phyloP scores from a whole-genome alignment of 1,140 invertebrate species.

The Scaptodrosophila lebanonensis region DNA sequence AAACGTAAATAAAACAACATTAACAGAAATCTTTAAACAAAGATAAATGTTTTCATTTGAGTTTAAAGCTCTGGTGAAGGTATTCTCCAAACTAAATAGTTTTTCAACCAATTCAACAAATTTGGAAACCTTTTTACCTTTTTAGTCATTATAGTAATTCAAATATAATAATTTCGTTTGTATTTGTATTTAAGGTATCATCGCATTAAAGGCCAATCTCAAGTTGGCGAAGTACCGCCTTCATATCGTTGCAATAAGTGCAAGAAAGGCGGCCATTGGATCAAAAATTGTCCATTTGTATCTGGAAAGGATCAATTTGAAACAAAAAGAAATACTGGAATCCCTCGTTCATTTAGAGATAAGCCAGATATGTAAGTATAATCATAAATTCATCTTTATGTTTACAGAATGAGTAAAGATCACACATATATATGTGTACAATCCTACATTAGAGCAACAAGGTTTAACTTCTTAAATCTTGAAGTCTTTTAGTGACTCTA shows the following conservation, averaged over 20 bases:
- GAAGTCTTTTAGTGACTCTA: too few relatives aligned
- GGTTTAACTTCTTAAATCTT: too few relatives aligned
- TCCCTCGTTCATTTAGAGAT: slow-evolving; percentile 97
- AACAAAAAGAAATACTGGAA: slow-evolving; percentile 96
- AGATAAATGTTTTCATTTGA: too few relatives aligned
- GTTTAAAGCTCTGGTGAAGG: too few relatives aligned
- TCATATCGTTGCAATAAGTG: slow-evolving; percentile 96
- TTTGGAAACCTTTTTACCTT: too few relatives aligned
- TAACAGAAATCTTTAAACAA: too few relatives aligned
- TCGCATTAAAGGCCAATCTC: slow-evolving; percentile 90
- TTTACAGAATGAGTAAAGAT: too few relatives aligned
- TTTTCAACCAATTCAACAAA: too few relatives aligned
- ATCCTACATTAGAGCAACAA: too few relatives aligned
- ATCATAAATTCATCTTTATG: too few relatives aligned
- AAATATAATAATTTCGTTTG: background rate
- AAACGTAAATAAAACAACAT: slow-evolving; percentile 94
- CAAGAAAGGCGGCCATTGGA: slow-evolving; percentile 95
- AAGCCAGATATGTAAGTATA: slow-evolving; percentile 53
- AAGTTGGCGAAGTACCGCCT: slow-evolving; percentile 91
- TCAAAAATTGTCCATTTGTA: slow-evolving; percentile 92
- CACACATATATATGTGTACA: too few relatives aligned
- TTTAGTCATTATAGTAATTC: background rate
- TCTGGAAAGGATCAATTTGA: slow-evolving; percentile 80
- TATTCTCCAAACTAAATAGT: too few relatives aligned
- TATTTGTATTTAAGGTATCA: slow-evolving; percentile 84